phyloP scores from a whole-genome alignment of 2,888 invertebrate genomes.

The Athalia circularis region DNA sequence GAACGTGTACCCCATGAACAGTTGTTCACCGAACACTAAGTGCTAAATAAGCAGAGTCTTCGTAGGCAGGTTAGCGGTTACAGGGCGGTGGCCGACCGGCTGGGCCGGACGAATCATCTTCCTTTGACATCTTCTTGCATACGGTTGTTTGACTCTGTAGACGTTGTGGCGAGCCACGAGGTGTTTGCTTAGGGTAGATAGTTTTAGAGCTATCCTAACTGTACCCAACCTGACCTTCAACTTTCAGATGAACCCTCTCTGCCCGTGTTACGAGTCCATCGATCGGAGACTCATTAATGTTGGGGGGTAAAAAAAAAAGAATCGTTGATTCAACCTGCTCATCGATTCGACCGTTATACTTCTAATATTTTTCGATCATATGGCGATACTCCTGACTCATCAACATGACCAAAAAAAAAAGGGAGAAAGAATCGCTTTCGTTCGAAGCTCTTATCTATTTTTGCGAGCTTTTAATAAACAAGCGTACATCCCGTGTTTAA shows the following conservation, averaged over 20 bases:
- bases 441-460: too few relatives aligned
- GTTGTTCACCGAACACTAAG: too few relatives aligned
- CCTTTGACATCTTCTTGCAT: conserved; percentile 8
- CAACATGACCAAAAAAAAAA: neutral
- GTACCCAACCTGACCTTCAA: neutral
- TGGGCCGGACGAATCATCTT: conserved; percentile 2
- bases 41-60: too few relatives aligned
- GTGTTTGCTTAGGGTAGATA: conserved; percentile 25
- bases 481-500: conserved; percentile 9
- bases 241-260: neutral
- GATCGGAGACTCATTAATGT: neutral
- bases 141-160: neutral
- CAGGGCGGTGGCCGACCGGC: too few relatives aligned
- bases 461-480: neutral
- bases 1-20: too few relatives aligned
- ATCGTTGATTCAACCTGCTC: too few relatives aligned
- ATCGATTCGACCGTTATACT: too few relatives aligned
- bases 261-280: neutral
- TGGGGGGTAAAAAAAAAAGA: too few relatives aligned
- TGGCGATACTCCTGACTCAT: neutral
- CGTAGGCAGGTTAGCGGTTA: too few relatives aligned
- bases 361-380: too few relatives aligned
- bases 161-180: neutral
- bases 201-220: neutral
- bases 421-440: neutral